Evolutionary conservation across 2,888 invertebrate genomes (phyloP), one percentile per base, ranked within the genome.

Genomic region (Heliconius ismenius): DNA sequence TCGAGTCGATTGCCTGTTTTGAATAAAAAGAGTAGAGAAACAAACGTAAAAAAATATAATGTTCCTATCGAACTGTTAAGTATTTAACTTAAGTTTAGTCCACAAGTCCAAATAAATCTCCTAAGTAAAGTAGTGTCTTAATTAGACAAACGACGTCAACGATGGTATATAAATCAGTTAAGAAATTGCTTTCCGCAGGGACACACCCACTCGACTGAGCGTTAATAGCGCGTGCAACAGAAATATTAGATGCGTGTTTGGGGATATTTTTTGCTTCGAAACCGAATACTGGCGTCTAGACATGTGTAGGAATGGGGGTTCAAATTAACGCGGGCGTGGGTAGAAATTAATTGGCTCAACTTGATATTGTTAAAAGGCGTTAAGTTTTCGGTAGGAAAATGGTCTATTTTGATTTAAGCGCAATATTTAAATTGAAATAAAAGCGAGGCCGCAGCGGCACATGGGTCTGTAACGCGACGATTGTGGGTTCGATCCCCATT

Each of bases 181-280:
- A 86, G 88, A 91, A 92, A 92, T 92, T 91, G 92, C 91, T 92
- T 92, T 91, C 92, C 88, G 88, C 92, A 89, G 89, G 88, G 91
- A 89, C 91, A 91, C 92, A 89, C 92, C 93, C 90, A 92, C 87
- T 87, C 90, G 89, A 90, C 85, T 89, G 88, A 88, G 89, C 90
- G 91, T 92, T 92, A 93, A 93, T 93, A 91, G 92, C 92, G 92
- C 93, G 92, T 93, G 92, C 91, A 93, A 88, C 89, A 89, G 90
- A 90, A 91, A 92, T 89, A 84, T 89, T 89, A 90, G 89, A 89
- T 89, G 88, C 88, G 88, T 90, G 87, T 89, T 90, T 88, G 84
- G 86, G 84, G 87, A 85, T 84, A 84, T 92, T 75, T 92, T 92
- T 93, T 89, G 87, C 85, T 83, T 78, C 87, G 91, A 88, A 91